Percentiles rank a stretch among this genome's conserved stretches.
These are phyloP conservation scores for Cephalopachus bancanus DNA, from an alignment of 2,797 vertebrate genomes.

Conservation along the genomic window DNA sequence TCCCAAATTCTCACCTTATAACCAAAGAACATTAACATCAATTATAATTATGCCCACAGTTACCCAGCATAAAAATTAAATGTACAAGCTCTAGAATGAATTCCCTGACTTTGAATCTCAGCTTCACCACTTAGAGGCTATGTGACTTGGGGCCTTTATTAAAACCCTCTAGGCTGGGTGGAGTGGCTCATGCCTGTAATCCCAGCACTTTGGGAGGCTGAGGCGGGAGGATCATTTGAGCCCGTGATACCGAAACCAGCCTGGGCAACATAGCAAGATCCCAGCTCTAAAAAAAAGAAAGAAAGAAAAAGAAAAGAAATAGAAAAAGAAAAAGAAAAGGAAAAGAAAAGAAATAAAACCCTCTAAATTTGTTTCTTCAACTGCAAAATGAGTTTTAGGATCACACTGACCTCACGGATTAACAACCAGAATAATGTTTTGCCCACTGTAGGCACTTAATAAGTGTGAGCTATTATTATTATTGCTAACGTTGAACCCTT, in stretches of 20 bases:
- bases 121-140: not conserved
- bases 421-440: slow-evolving; percentile 37
- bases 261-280: too few relatives aligned
- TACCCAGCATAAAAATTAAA: not conserved
- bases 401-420: not conserved
- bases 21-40: not conserved
- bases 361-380: slow-evolving; percentile 35
- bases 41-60: slow-evolving; percentile 12
- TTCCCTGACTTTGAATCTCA: not conserved
- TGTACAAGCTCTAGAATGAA: not conserved
- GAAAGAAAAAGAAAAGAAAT: too few relatives aligned
- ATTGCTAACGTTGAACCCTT: not conserved
- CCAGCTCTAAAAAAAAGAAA: too few relatives aligned
- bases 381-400: slow-evolving; percentile 20
- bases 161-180: not conserved
- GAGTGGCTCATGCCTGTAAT: too few relatives aligned
- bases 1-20: not conserved
- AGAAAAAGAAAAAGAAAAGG: too few relatives aligned
- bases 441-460: not conserved
- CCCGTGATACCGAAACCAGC: too few relatives aligned
- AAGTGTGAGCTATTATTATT: not conserved
- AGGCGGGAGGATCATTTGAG: too few relatives aligned
- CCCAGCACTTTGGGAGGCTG: too few relatives aligned
- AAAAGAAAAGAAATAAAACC: not conserved
- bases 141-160: not conserved